Percentiles rank a stretch among this genome's conserved stretches.
Conservation (phyloP, 92 coral and sea anemone species). For the Diadumene lineata region DNA sequence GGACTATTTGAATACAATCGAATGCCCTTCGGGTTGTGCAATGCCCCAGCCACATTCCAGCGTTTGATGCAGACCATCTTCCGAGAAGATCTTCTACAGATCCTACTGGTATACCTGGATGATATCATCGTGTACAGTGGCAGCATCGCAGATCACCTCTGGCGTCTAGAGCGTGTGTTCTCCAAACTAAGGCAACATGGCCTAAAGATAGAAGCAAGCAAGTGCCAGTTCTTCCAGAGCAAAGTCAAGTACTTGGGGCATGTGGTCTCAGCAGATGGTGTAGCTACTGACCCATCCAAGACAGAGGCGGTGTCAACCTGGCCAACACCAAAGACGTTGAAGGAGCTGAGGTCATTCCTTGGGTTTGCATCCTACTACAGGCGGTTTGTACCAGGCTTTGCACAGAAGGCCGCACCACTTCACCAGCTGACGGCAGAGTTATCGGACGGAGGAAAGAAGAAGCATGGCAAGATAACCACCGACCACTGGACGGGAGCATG, state of each 20-base stretch:
- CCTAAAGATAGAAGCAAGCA: conserved; percentile 28
- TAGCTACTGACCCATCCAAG: conserved; percentile 37
- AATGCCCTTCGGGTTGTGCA: conserved; percentile 13
- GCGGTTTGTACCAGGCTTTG: conserved; percentile 38
- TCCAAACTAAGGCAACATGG: conserved; percentile 22
- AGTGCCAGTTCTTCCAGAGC: conserved; percentile 30
- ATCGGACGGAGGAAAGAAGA: neutral
- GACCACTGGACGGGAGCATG: conserved; percentile 43
- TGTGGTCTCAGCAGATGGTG: conserved; percentile 26
- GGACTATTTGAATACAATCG: conserved; percentile 26
- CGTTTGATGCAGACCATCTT: conserved; percentile 27
- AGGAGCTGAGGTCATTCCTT: conserved; percentile 38
- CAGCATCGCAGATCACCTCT: conserved; percentile 32
- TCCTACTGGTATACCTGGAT: conserved; percentile 20
- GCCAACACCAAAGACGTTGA: conserved; percentile 22
- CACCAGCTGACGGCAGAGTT: conserved; percentile 16
- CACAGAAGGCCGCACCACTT: conserved; percentile 40
- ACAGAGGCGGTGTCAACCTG: conserved; percentile 20
- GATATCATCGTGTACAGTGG: conserved; percentile 36
- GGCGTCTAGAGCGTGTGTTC: conserved; percentile 21
- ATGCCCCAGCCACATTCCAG: conserved; percentile 35
- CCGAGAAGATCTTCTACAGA: conserved; percentile 9
- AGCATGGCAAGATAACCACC: neutral
- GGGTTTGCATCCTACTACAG: conserved; percentile 49
- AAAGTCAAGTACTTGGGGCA: conserved; percentile 35